phyloP scores from a whole-genome alignment of 2,888 invertebrate genomes.

The Bellardia bayeri region DNA sequence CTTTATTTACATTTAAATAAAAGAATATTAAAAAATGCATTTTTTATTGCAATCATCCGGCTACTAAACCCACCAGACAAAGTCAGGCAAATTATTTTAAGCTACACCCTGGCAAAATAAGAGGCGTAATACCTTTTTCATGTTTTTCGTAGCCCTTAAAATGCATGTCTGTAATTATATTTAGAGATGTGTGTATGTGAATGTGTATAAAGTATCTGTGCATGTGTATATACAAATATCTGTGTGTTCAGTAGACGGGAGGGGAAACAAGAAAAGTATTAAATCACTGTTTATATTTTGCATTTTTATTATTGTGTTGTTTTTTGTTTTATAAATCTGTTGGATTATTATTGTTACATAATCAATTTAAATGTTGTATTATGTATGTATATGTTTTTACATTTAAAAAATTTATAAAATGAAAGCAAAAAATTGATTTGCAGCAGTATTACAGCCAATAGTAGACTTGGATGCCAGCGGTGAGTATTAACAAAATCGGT shows the following conservation, averaged over 20 bases:
- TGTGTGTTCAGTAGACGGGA: background rate
- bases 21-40: background rate
- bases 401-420: background rate
- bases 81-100: background rate
- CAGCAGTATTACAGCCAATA: background rate
- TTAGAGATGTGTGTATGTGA: background rate
- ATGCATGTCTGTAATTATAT: background rate
- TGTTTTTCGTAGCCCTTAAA: background rate
- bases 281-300: background rate
- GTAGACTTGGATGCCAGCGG: background rate
- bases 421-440: background rate
- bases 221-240: background rate
- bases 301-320: background rate
- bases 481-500: background rate
- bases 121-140: background rate
- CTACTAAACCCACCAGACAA: background rate
- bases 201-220: no score
- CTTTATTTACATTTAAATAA: constrained; percentile 11
- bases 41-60: constrained; percentile 13
- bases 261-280: background rate
- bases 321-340: constrained; percentile 38
- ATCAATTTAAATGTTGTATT: constrained; percentile 51
- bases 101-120: background rate
- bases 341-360: constrained; percentile 61
- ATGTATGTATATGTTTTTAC: background rate